Evolutionary conservation across 2,113 vertebrate genomes (phyloP).

Genomic region (Stegastes partitus): DNA sequence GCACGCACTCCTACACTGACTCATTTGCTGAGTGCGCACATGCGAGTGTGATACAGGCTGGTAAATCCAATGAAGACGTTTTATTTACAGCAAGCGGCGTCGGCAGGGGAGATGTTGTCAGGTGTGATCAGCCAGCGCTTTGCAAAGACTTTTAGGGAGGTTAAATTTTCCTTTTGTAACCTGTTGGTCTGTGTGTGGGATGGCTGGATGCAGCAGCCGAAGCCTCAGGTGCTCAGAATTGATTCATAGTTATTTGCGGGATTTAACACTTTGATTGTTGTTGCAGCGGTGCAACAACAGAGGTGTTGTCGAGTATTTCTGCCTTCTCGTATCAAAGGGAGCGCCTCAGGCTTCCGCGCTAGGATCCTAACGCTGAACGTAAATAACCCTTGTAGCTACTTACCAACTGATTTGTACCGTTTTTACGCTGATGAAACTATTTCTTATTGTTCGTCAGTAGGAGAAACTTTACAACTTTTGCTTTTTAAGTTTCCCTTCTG

Average conservation of each 20-base stretch:
- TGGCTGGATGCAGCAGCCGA: background rate
- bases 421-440: too few relatives aligned
- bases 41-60: background rate
- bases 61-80: conserved; percentile 8
- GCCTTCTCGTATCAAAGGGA: background rate
- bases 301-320: background rate
- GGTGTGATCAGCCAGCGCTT: background rate
- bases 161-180: background rate
- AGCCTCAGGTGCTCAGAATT: background rate
- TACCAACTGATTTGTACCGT: too few relatives aligned
- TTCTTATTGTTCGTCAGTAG: too few relatives aligned
- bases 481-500: too few relatives aligned
- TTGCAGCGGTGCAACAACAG: background rate
- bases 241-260: conserved; percentile 1
- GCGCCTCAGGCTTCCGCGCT: too few relatives aligned
- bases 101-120: background rate
- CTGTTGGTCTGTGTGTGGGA: background rate
- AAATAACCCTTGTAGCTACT: too few relatives aligned
- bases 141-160: background rate
- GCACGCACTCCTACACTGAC: conserved; percentile 11
- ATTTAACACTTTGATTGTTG: too few relatives aligned
- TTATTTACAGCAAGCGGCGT: conserved; percentile 17
- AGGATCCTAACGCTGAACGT: too few relatives aligned
- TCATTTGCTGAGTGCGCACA: background rate
- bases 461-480: too few relatives aligned